These are phyloP conservation scores for Sebastes miniatus DNA, from an alignment of 2,797 vertebrate genomes.

Conservation along the genomic window DNA sequence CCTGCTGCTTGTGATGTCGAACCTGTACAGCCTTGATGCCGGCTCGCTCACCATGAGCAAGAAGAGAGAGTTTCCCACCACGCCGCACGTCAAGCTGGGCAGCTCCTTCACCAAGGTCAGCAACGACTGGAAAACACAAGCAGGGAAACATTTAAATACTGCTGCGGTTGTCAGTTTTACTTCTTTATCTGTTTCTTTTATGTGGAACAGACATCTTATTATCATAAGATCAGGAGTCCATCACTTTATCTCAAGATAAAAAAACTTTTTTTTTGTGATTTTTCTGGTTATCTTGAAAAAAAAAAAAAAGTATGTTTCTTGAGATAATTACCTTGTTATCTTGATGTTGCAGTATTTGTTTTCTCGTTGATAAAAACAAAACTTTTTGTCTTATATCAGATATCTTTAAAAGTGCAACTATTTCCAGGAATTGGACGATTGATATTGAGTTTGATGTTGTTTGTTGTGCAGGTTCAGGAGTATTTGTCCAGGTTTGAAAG, in stretches of 20 bases:
- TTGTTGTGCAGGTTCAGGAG: conserved; percentile 88
- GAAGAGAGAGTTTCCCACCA: conserved; percentile 93
- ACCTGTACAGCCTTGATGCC: conserved; percentile 94
- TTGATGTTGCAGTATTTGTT: neutral
- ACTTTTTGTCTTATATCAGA: neutral
- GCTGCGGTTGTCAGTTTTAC: neutral
- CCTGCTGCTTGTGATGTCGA: conserved; percentile 97
- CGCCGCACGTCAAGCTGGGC: conserved; percentile 95
- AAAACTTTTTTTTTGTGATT: rapidly evolving
- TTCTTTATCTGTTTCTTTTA: neutral
- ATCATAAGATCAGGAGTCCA: neutral
- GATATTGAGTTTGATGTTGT: neutral
- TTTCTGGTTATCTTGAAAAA: too few relatives aligned
- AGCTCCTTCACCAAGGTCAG: conserved; percentile 97
- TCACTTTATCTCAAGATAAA: too few relatives aligned
- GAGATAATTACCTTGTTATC: neutral
- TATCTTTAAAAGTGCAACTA: neutral
- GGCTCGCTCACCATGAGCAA: conserved; percentile 96
- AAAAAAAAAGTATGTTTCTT: neutral
- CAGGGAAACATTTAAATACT: neutral
- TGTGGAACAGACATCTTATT: neutral
- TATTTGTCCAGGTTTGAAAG: conserved; percentile 92
- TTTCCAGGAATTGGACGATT: too few relatives aligned
- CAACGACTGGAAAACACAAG: neutral
- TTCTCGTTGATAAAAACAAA: neutral